These are phyloP conservation scores for Epinephelus cyanopodus DNA, from an alignment of 2,113 vertebrate species.

Conservation along the genomic window DNA sequence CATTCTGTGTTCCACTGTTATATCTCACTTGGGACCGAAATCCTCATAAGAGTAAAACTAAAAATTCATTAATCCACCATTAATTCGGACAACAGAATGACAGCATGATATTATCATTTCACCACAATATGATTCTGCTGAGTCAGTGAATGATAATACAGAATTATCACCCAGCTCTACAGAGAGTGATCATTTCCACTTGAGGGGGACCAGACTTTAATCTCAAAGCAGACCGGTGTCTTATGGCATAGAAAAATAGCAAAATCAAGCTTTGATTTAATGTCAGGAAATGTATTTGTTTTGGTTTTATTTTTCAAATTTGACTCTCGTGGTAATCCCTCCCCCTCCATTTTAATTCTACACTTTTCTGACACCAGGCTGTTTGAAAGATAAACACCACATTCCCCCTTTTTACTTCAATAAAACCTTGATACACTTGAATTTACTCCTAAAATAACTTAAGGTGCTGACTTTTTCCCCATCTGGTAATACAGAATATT, in stretches of 20 bases:
- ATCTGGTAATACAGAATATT: constrained; percentile 27
- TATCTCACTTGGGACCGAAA: neutral
- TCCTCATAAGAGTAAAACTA: neutral
- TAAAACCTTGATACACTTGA: neutral
- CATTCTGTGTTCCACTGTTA: neutral
- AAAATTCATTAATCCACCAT: neutral
- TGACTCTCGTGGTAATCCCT: neutral
- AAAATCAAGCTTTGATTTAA: neutral
- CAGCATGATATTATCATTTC: neutral
- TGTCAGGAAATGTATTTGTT: neutral
- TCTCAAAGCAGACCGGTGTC: constrained; percentile 61
- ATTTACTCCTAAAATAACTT: neutral
- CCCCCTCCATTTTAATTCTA: neutral
- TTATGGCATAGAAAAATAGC: neutral
- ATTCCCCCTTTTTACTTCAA: constrained; percentile 13
- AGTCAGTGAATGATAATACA: neutral
- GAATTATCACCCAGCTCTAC: constrained; percentile 30
- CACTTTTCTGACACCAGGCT: constrained; percentile 60
- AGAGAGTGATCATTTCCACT: constrained; percentile 35
- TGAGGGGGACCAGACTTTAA: constrained; percentile 4
- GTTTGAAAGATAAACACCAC: constrained; percentile 39
- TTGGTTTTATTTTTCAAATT: neutral
- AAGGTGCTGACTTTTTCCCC: constrained; percentile 49
- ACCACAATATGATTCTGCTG: constrained; percentile 4
- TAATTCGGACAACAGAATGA: neutral